Evolutionary conservation across 2,888 invertebrate genomes (phyloP).

Genomic region (Seladonia tumulorum): DNA sequence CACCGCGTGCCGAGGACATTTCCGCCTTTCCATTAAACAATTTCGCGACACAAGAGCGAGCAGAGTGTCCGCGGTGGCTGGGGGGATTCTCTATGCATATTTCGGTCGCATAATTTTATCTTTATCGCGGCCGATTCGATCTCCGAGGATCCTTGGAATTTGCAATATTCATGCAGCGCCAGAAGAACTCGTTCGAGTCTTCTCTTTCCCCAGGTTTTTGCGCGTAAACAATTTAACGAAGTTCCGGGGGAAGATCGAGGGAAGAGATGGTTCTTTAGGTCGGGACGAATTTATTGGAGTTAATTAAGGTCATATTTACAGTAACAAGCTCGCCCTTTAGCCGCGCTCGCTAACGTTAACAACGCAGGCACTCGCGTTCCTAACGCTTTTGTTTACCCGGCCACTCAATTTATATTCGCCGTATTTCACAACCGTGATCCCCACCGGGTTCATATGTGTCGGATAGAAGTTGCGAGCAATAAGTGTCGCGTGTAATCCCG

Average conservation of each 20-base stretch:
- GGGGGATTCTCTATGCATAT: slow-evolving; percentile 39
- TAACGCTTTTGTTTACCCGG: slow-evolving; percentile 12
- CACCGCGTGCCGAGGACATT: not conserved
- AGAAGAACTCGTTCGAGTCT: not conserved
- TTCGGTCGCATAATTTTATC: slow-evolving; percentile 31
- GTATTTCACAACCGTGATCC: slow-evolving; percentile 21
- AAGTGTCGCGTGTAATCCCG: slow-evolving; percentile 43
- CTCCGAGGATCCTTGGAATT: slow-evolving; percentile 26
- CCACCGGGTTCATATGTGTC: slow-evolving; percentile 53
- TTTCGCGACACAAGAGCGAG: slow-evolving; percentile 24
- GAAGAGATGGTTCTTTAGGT: not conserved
- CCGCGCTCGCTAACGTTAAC: not conserved
- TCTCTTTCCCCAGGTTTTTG: not conserved
- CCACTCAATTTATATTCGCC: slow-evolving; percentile 35
- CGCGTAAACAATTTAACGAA: not conserved
- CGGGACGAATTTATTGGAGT: not conserved
- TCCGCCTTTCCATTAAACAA: slow-evolving; percentile 38
- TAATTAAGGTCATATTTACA: slow-evolving; percentile 54
- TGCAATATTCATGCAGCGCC: slow-evolving; percentile 35
- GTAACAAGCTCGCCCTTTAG: slow-evolving; percentile 16
- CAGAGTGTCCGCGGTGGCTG: not conserved
- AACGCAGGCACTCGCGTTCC: not conserved
- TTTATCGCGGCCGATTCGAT: slow-evolving; percentile 29
- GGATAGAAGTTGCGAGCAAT: slow-evolving; percentile 48
- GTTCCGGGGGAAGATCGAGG: not conserved